Evolutionary conservation across 2,888 invertebrate genomes (phyloP).

Genomic region (Tryphoninae sp.): DNA sequence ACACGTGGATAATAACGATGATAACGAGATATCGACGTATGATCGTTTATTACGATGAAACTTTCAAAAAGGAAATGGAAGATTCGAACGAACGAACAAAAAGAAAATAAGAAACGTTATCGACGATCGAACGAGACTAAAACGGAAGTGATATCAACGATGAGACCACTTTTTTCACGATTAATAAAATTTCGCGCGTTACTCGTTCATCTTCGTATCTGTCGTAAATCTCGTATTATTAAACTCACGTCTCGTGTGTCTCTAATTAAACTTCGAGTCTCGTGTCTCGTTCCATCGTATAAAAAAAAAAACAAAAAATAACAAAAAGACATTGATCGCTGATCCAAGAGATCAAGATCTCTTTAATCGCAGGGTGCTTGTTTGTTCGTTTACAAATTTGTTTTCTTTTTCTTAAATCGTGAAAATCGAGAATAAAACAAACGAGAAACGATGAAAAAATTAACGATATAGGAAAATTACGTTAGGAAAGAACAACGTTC

Average conservation of each 20-base stretch:
- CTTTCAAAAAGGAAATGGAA: slow-evolving; percentile 18
- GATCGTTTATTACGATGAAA: slow-evolving; percentile 43
- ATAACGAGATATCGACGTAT: slow-evolving; percentile 23
- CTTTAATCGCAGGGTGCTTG: neutral
- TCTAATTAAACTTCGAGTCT: neutral
- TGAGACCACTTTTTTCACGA: slow-evolving; percentile 46
- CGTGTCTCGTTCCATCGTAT: neutral
- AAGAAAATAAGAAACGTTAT: slow-evolving; percentile 23
- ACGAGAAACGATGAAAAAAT: neutral
- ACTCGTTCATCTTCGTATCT: slow-evolving; percentile 45
- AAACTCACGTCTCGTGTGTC: slow-evolving; percentile 24
- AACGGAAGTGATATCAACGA: slow-evolving; percentile 28
- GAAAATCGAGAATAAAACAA: neutral
- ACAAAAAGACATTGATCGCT: neutral
- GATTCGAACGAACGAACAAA: neutral
- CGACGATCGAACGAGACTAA: slow-evolving; percentile 53
- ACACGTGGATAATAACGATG: slow-evolving; percentile 44
- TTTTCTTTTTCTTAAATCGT: neutral
- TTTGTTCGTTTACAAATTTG: neutral
- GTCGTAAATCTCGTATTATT: slow-evolving; percentile 44
- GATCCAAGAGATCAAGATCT: neutral
- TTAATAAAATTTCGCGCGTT: slow-evolving; percentile 39
- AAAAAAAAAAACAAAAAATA: neutral
- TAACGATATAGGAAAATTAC: neutral
- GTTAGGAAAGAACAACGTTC: slow-evolving; percentile 2